Conservation (phyloP, 2,797 vertebrate genomes). For the Artibeus jamaicensis region DNA sequence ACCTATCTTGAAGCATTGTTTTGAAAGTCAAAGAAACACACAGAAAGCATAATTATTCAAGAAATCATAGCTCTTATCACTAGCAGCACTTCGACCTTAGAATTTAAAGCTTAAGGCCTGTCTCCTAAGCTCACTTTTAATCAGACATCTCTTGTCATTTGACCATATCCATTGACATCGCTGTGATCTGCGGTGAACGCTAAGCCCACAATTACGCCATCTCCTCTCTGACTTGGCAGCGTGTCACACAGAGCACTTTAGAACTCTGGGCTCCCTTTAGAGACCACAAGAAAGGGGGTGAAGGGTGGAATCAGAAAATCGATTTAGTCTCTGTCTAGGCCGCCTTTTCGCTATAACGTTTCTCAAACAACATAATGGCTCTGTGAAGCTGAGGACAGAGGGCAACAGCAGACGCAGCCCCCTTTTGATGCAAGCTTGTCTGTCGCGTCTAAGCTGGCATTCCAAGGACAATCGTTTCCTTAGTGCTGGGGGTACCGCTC, state of each 20-base stretch:
- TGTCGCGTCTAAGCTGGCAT: background rate
- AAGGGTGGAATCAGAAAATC: conserved; percentile 63
- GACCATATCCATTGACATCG: background rate
- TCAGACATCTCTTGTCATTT: conserved; percentile 34
- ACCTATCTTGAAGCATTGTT: background rate
- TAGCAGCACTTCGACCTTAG: background rate
- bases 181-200: conserved; percentile 42
- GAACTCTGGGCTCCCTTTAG: conserved; percentile 23
- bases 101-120: background rate
- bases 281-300: background rate
- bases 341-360: conserved; percentile 39
- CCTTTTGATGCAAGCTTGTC: background rate
- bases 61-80: background rate
- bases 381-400: conserved; percentile 30
- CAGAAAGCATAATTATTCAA: background rate
- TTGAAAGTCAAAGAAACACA: background rate
- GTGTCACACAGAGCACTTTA: background rate
- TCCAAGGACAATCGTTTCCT: background rate
- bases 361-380: conserved; percentile 42
- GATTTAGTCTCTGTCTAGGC: conserved; percentile 11
- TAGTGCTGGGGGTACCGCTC: background rate
- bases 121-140: background rate
- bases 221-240: conserved; percentile 29
- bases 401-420: background rate
- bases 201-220: conserved; percentile 53